Percentiles rank a stretch among this genome's conserved stretches.
Evolutionary conservation across 2,888 invertebrate genomes (phyloP).

Genomic region (Pseudococcus longispinus): DNA sequence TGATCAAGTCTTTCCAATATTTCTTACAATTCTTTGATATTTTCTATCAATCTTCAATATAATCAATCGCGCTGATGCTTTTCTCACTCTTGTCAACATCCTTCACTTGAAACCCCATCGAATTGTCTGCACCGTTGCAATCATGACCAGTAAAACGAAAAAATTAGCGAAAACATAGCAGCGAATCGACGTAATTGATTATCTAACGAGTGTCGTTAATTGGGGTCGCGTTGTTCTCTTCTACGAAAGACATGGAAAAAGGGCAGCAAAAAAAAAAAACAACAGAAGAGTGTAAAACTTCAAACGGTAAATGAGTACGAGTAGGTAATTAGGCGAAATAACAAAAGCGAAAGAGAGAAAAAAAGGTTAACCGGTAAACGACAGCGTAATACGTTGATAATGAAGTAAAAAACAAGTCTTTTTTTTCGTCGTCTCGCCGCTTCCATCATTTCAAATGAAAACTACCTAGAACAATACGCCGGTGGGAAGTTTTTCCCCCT

Average conservation of each 20-base stretch:
- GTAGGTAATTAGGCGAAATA: constrained; percentile 17
- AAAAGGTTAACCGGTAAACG: not conserved
- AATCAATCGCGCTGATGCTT: no score
- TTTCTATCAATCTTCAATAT: no score
- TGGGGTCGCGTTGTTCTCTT: not conserved
- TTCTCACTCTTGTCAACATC: no score
- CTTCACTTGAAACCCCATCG: no score
- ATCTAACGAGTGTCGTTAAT: not conserved
- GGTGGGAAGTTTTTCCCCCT: not conserved
- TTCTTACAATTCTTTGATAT: no score
- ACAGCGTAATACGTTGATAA: not conserved
- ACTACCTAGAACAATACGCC: not conserved
- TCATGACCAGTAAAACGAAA: no score
- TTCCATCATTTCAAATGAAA: not conserved
- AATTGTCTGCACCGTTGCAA: no score
- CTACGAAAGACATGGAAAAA: not conserved
- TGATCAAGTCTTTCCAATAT: no score
- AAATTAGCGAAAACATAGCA: not conserved
- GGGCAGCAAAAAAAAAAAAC: not conserved
- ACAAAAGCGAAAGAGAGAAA: not conserved
- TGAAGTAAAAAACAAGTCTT: not conserved
- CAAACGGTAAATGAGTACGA: not conserved
- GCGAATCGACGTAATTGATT: not conserved
- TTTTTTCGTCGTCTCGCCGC: not conserved
- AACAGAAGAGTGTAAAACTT: not conserved